Evolutionary conservation across 1,140 invertebrate species (phyloP), one percentile per base, ranked within the genome.

Genomic region (Acromyrmex charruanus): DNA sequence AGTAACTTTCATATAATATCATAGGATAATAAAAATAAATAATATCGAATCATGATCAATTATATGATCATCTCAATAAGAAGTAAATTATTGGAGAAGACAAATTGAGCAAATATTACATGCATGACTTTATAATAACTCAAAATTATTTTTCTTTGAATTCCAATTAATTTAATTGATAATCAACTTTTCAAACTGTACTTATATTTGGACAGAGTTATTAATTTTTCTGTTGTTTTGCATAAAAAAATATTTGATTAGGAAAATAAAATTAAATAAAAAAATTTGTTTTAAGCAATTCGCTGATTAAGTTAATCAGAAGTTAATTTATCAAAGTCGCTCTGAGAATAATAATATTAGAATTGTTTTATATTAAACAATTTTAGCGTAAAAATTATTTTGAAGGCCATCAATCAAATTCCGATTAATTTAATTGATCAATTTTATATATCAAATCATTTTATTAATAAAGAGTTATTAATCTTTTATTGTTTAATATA

Each of bases 1-100:
- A 39, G 53, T 1, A 12, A n/a, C 31, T 75, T 7, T n/a, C 31
- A 16, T n/a, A 18, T 59, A 59, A 75, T 75, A 75, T 75, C 53
- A 14, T 55, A 75, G 7, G 53, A 18, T 75, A 75, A 75, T 14
- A 7, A 6, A 59, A 75, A 75, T 14, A 7, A 6, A 59, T 16
- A 21, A 55, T 68, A 7, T 53, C 3, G n/a, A 59, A 59, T 59
- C n/a, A 21, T 10, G 18, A n/a, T 49, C 44, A 49, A 9, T 14
- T 49, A 7, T 66, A 21, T 3, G 5, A 63, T 63, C 28, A 63
- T 5, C 14, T 31, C 28, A 18, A 63, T 63, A 63, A 28, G 6
- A 63, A 31, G 28, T 31, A 63, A 16, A 14, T 31, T 14, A 14
- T 31, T 9, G 28, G 16, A 5, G 5, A 28, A 14, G 21, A 61